Percentiles rank a stretch among this genome's conserved stretches.
Evolutionary conservation across 2,113 vertebrate genomes (phyloP).

Genomic region (Phyllostomus hastatus): DNA sequence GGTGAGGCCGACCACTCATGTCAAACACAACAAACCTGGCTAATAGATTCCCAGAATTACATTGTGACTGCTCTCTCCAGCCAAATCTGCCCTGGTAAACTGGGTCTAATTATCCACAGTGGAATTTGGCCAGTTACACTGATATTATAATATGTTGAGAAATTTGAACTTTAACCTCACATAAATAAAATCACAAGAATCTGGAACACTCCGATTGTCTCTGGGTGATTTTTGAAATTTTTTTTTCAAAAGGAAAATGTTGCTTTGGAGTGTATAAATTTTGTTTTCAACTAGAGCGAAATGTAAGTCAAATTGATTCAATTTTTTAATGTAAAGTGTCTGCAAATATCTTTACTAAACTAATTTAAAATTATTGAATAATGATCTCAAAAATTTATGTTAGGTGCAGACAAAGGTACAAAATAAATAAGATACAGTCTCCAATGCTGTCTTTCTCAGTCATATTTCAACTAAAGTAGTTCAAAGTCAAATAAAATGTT

Average conservation of each 20-base stretch:
- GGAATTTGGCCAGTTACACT: constrained; percentile 52
- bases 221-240: neutral
- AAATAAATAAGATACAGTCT: neutral
- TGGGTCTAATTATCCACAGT: constrained; percentile 24
- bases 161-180: constrained; percentile 57
- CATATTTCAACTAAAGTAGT: constrained; percentile 4
- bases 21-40: constrained; percentile 35
- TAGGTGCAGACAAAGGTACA: neutral
- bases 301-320: neutral
- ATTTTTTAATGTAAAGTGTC: neutral
- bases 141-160: constrained; percentile 58
- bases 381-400: neutral
- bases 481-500: constrained; percentile 22
- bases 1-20: constrained; percentile 28
- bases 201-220: constrained; percentile 29
- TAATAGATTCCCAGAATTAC: constrained; percentile 34
- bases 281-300: constrained; percentile 9
- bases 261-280: constrained; percentile 8
- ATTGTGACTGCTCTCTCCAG: neutral
- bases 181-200: constrained; percentile 48
- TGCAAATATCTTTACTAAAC: constrained; percentile 29
- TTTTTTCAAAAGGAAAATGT: constrained; percentile 12
- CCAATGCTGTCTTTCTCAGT: neutral
- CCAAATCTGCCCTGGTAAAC: neutral
- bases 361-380: neutral